phyloP scores from a whole-genome alignment of 2,797 vertebrate genomes.

The Miichthys miiuy region DNA sequence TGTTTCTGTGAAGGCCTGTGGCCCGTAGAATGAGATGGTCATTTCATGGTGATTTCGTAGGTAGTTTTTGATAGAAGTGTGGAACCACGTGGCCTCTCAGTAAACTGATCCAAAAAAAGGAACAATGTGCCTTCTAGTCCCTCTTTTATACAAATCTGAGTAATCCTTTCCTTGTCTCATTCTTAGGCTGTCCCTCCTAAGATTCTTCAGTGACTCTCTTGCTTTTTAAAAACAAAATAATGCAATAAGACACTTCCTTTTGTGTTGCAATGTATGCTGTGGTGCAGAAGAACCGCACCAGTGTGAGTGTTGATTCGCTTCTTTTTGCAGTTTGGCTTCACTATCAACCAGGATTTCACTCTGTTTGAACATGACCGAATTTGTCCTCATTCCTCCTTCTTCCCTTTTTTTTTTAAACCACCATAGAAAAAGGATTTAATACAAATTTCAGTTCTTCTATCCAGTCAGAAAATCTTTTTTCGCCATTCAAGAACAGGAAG shows the following conservation, averaged over 20 bases:
- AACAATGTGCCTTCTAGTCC: constrained; percentile 70
- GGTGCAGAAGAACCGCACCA: constrained; percentile 36
- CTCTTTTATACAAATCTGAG: constrained; percentile 49
- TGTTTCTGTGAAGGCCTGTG: constrained; percentile 5
- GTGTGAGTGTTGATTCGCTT: constrained; percentile 24
- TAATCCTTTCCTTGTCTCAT: constrained; percentile 40
- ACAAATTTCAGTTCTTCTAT: neutral
- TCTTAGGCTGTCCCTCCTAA: constrained; percentile 22
- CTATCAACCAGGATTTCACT: neutral
- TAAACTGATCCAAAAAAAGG: constrained; percentile 55
- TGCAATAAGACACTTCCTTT: constrained; percentile 45
- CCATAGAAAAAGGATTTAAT: neutral
- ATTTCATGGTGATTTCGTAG: constrained; percentile 20
- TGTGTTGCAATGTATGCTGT: constrained; percentile 25
- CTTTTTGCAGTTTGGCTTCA: constrained; percentile 24
- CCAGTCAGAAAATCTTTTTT: constrained; percentile 9
- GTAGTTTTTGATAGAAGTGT: constrained; percentile 30
- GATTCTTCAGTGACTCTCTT: constrained; percentile 31
- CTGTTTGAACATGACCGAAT: constrained; percentile 33
- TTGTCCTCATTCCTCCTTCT: constrained; percentile 1
- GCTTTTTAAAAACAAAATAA: constrained; percentile 48
- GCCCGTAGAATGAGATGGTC: constrained; percentile 30
- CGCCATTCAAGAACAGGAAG: constrained; percentile 32
- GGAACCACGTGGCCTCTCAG: constrained; percentile 31
- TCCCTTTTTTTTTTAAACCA: constrained; percentile 1